phyloP scores from a whole-genome alignment of 1,140 invertebrate species.

The Drosophila malerkotliana region DNA sequence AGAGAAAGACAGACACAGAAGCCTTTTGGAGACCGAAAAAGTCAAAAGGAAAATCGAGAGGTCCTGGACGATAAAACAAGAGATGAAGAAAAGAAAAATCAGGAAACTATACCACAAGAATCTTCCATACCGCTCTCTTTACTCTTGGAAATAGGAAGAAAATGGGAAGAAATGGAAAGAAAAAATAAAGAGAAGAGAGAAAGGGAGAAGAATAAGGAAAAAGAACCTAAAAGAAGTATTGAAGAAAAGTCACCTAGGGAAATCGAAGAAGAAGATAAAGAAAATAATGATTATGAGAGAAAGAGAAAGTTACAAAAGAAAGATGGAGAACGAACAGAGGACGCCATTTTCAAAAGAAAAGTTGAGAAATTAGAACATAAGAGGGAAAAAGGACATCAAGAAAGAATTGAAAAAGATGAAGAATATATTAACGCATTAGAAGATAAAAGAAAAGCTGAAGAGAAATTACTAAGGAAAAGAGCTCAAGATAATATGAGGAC shows the following conservation, averaged over 20 bases:
- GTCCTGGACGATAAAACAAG: not conserved
- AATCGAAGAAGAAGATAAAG: not conserved
- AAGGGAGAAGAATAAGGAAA: not conserved
- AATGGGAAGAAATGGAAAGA: not conserved
- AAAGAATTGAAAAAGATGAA: too few species aligned
- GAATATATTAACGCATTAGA: too few species aligned
- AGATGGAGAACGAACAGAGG: too few species aligned
- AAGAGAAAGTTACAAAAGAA: too few species aligned
- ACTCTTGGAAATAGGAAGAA: not conserved
- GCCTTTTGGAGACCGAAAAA: not conserved
- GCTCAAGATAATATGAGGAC: too few species aligned
- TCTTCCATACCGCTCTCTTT: not conserved
- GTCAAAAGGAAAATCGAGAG: not conserved
- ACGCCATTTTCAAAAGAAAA: too few species aligned
- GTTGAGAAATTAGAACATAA: too few species aligned
- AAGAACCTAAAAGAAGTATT: not conserved
- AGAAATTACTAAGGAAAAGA: too few species aligned
- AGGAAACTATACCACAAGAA: not conserved
- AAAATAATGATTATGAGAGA: not conserved
- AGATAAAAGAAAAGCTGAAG: too few species aligned
- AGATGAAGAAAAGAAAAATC: not conserved
- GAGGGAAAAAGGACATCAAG: too few species aligned
- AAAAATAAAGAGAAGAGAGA: not conserved
- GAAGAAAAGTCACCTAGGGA: not conserved
- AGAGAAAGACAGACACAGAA: not conserved